phyloP scores from a whole-genome alignment of 2,113 vertebrate species.

The Brachirus orientalis region DNA sequence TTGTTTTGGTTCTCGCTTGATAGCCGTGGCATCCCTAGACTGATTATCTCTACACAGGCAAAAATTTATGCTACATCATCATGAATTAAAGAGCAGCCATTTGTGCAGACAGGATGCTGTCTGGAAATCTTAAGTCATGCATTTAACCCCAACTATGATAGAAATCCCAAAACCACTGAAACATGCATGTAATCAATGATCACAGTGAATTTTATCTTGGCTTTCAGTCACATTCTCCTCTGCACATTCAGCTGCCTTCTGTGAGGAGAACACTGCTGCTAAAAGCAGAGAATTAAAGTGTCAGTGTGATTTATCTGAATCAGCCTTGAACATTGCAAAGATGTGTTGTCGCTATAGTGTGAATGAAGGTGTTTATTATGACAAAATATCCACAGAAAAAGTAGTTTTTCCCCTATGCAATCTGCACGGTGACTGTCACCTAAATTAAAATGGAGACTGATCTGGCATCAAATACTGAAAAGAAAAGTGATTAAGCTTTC shows the following conservation, averaged over 20 bases:
- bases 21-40: constrained; percentile 60
- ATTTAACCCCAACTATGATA: constrained; percentile 13
- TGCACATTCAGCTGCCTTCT: constrained; percentile 13
- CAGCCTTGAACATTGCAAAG: constrained; percentile 7
- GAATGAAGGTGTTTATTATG: constrained; percentile 10
- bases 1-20: constrained; percentile 70
- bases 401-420: not conserved
- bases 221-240: constrained; percentile 7
- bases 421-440: not conserved
- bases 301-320: constrained; percentile 19
- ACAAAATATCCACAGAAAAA: not conserved
- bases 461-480: not conserved
- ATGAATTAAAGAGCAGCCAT: constrained; percentile 37
- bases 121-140: constrained; percentile 18
- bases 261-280: constrained; percentile 4
- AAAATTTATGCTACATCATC: constrained; percentile 64
- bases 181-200: constrained; percentile 29
- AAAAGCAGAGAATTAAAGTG: constrained; percentile 36
- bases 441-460: constrained; percentile 8
- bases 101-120: constrained; percentile 20
- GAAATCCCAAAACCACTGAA: constrained; percentile 6
- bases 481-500: no score
- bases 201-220: constrained; percentile 22
- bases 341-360: not conserved
- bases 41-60: constrained; percentile 60